Conservation (phyloP, 2,797 vertebrate genomes). For the Sarcoramphus papa region DNA sequence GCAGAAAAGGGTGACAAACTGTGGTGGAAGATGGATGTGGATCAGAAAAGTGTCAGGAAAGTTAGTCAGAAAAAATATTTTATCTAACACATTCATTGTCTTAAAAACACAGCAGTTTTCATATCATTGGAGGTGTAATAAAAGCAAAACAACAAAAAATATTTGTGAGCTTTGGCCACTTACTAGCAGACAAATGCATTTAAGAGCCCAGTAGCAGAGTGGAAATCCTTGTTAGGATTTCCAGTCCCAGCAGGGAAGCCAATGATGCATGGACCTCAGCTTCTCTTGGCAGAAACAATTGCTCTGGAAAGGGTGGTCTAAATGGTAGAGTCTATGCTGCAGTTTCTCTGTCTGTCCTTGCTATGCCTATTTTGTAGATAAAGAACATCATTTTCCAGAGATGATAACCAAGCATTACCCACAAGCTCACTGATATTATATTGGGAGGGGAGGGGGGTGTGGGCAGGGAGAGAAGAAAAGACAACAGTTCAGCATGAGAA, state of each 20-base stretch:
- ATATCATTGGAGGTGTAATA: not conserved
- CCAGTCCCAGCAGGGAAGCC: not conserved
- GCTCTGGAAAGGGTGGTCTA: not conserved
- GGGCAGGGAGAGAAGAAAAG: not conserved
- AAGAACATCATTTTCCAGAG: not conserved
- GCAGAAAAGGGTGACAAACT: not conserved
- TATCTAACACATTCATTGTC: not conserved
- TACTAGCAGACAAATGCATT: not conserved
- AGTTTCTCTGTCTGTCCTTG: not conserved
- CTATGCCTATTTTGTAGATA: not conserved
- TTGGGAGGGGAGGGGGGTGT: rapidly evolving
- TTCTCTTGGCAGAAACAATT: not conserved
- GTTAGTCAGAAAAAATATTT: not conserved
- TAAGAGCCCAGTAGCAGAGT: not conserved
- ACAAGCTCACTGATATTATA: not conserved
- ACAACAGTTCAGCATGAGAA: not conserved
- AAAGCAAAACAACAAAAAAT: not conserved
- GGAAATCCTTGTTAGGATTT: not conserved
- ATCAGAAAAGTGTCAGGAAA: not conserved
- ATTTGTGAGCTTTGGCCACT: not conserved
- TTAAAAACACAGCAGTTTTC: not conserved
- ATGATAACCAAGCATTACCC: not conserved
- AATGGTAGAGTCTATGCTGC: not conserved
- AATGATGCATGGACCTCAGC: not conserved
- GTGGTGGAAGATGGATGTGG: not conserved